Evolutionary conservation across 2,797 vertebrate genomes (phyloP), one percentile per base, ranked within the genome.

Genomic region (Pampus argenteus): DNA sequence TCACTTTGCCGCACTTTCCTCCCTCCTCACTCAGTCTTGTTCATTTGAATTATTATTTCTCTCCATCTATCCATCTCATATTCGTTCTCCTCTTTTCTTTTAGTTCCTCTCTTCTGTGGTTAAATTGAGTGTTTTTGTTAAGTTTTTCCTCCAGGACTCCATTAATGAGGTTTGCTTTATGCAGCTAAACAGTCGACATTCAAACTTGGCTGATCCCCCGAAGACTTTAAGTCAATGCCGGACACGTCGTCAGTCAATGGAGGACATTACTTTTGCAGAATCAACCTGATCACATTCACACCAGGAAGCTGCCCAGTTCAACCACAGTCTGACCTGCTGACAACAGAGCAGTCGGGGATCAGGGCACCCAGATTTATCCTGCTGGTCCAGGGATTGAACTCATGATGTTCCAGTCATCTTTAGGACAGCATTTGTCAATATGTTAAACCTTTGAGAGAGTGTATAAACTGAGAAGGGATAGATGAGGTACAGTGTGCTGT

Each of bases 1-100:
- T 80, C 29, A 14, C 57, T 59, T 65, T 61, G 44, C 63, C 52
- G 71, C 69, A 20, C 26, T 42, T 48, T 40, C 55, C 54, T 44
- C 48, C 59, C 66, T 57, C 51, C 65, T 64, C 25, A n/a, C 23
- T 49, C 9, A 2, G 5, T 59, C 6, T 60, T 25, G 17, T 69
- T 82, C 66, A 40, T 80, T 75, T 67, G 13, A 48, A 34, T 87
- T 78, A 75, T 80, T 76, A 61, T 82, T 72, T 72, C 57, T 55
- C 68, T 56, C 71, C 14, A 38, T 66, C 75, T 76, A 42, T 59
- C 73, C 47, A 18, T 77, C 45, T 65, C 5, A 3, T 29, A 28
- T 38, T 23, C 4, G 18, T 17, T n/a, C 23, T 18, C 31, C 31
- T 23, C 45, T 29, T 47, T 29, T 59, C 61, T 23, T 54, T 26